phyloP scores from a whole-genome alignment of 2,113 vertebrate genomes.

The Calidris pugnax region DNA sequence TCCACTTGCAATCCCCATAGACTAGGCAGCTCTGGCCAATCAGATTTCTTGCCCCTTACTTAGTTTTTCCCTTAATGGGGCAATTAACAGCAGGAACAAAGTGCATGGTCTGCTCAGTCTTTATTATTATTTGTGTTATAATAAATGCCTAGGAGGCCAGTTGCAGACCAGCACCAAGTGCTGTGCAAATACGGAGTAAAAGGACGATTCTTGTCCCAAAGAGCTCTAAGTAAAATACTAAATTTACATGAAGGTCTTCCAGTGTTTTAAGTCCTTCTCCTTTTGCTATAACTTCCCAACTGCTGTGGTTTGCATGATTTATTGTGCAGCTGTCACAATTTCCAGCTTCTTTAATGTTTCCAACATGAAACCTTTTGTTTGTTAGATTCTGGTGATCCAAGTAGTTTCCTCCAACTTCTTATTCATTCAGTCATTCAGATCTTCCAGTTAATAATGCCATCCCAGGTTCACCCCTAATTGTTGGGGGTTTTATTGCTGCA shows the following conservation, averaged over 20 bases:
- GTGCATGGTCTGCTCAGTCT: constrained; percentile 52
- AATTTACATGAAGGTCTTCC: background rate
- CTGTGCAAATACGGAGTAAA: background rate
- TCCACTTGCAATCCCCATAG: constrained; percentile 21
- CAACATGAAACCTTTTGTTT: constrained; percentile 3
- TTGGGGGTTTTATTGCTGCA: background rate
- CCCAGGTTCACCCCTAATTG: background rate
- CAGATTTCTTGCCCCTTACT: constrained; percentile 50
- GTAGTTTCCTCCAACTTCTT: background rate
- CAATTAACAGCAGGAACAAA: constrained; percentile 69
- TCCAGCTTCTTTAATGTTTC: constrained; percentile 35
- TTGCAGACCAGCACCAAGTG: constrained; percentile 13
- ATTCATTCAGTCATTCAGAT: background rate
- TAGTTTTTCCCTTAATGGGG: constrained; percentile 63
- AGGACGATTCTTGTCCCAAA: background rate
- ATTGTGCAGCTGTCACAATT: constrained; percentile 36
- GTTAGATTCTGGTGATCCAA: background rate
- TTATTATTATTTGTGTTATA: constrained; percentile 62
- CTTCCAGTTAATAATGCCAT: background rate
- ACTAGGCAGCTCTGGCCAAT: constrained; percentile 53
- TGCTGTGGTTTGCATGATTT: constrained; percentile 56
- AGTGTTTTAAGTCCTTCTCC: background rate
- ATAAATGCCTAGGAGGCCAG: constrained; percentile 19
- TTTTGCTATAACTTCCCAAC: constrained; percentile 15
- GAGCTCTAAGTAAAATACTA: background rate